These are phyloP conservation scores for Tribolium madens DNA, from an alignment of 1,140 invertebrate genomes.

Conservation along the genomic window DNA sequence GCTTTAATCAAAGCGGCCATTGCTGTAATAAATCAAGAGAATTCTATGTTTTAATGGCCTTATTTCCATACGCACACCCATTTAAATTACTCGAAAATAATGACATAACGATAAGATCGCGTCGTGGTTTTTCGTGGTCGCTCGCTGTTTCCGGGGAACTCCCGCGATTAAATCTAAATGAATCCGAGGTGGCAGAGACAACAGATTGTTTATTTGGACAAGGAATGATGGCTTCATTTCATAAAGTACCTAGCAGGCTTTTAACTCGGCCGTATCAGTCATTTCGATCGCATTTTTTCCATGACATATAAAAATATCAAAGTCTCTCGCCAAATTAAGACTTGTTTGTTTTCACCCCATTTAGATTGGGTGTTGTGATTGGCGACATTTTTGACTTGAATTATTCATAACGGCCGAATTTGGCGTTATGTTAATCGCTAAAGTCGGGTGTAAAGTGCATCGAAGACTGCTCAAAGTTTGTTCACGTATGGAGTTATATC, in stretches of 20 bases:
- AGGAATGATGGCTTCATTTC: conserved; percentile 41
- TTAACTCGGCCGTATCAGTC: conserved; percentile 30
- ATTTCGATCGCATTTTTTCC: conserved; percentile 38
- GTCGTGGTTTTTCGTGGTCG: conserved; percentile 50
- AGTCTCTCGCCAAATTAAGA: conserved; percentile 30
- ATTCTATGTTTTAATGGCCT: conserved; percentile 52
- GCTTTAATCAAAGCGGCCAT: conserved; percentile 41
- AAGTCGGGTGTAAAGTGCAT: conserved; percentile 11
- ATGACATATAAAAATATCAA: conserved; percentile 21
- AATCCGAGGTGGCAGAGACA: conserved; percentile 32
- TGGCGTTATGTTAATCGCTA: not conserved
- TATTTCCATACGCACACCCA: conserved; percentile 59
- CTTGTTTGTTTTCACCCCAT: conserved; percentile 35
- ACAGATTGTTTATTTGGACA: conserved; percentile 41
- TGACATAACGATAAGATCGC: conserved; percentile 56
- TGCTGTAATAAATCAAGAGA: conserved; percentile 40
- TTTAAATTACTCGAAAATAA: conserved; percentile 59
- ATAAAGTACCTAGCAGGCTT: conserved; percentile 29
- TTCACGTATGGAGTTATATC: conserved; percentile 60
- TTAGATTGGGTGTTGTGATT: conserved; percentile 18
- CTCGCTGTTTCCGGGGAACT: conserved; percentile 28
- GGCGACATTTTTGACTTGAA: conserved; percentile 26
- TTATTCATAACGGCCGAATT: conserved; percentile 14
- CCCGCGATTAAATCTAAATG: conserved; percentile 26
- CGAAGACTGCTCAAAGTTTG: conserved; percentile 52